Conservation (phyloP, 1,140 invertebrate species). For the Rhyacophila brunnea region DNA sequence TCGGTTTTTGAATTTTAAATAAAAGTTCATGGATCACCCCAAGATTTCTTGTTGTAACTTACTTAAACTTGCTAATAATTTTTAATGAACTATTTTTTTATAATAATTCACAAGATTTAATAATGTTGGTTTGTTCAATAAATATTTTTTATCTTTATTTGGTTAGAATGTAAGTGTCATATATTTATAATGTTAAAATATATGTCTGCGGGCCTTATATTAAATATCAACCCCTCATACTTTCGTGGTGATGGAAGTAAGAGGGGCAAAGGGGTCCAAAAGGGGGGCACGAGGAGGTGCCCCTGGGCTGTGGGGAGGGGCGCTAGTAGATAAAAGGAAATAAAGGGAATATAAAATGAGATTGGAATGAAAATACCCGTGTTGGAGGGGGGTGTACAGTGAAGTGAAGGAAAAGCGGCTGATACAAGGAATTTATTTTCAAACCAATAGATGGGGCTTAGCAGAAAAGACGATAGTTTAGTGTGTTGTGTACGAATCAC, state of each 20-base stretch:
- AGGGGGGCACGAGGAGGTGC: not conserved
- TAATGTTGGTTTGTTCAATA: no score
- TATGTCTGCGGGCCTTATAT: not conserved
- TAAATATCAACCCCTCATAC: conserved; percentile 3
- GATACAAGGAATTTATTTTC: not conserved
- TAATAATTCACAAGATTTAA: no score
- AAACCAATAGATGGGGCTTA: not conserved
- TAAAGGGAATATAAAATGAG: conserved; percentile 37
- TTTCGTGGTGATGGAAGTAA: conserved; percentile 9
- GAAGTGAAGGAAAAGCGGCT: not conserved
- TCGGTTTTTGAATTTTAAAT: no score
- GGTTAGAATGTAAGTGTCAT: no score
- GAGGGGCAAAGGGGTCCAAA: not conserved
- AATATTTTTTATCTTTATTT: no score
- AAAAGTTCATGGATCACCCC: no score
- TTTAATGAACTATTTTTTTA: no score
- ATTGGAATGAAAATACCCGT: conserved; percentile 37
- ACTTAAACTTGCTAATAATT: no score
- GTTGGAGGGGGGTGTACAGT: not conserved
- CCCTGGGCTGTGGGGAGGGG: conserved; percentile 4
- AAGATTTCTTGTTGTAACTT: no score
- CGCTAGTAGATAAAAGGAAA: conserved; percentile 35
- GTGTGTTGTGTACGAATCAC: no score
- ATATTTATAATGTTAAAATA: no score
- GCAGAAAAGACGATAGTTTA: no score